Conservation (phyloP, 1,140 invertebrate species). For the Ephestia elutella region DNA sequence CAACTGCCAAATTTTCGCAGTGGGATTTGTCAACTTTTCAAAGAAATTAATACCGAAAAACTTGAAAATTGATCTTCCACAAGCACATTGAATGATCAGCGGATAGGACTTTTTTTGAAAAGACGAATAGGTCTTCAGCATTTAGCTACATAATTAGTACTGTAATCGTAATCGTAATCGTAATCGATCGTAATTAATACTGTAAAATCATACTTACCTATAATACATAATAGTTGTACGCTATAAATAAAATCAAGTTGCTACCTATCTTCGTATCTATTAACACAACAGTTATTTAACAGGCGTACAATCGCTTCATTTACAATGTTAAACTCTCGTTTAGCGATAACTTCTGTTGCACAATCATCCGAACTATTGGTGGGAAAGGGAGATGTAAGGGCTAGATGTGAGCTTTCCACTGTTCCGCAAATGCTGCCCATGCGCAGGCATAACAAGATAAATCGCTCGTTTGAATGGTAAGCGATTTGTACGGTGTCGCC, state of each 20-base stretch:
- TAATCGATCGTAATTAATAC: too few species aligned
- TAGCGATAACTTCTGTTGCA: background rate
- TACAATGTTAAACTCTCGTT: background rate
- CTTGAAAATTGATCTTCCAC: too few species aligned
- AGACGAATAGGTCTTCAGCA: too few species aligned
- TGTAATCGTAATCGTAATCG: too few species aligned
- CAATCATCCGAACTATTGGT: background rate
- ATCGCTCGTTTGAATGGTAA: constrained; percentile 48
- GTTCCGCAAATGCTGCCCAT: constrained; percentile 23
- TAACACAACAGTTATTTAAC: background rate
- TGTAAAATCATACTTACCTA: too few species aligned
- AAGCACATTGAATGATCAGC: too few species aligned
- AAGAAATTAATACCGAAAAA: too few species aligned
- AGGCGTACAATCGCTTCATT: background rate
- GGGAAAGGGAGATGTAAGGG: constrained; percentile 14
- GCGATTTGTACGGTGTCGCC: constrained; percentile 34
- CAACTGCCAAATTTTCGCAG: too few species aligned
- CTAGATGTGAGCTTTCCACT: constrained; percentile 26
- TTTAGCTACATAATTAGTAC: too few species aligned
- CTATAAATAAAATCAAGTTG: background rate
- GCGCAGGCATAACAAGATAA: constrained; percentile 44
- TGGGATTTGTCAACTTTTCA: too few species aligned
- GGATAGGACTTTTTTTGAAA: too few species aligned
- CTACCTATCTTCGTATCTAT: background rate
- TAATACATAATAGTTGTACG: background rate